These are phyloP conservation scores for Mizuhopecten yessoensis DNA, from an alignment of 1,140 invertebrate species.

Conservation along the genomic window DNA sequence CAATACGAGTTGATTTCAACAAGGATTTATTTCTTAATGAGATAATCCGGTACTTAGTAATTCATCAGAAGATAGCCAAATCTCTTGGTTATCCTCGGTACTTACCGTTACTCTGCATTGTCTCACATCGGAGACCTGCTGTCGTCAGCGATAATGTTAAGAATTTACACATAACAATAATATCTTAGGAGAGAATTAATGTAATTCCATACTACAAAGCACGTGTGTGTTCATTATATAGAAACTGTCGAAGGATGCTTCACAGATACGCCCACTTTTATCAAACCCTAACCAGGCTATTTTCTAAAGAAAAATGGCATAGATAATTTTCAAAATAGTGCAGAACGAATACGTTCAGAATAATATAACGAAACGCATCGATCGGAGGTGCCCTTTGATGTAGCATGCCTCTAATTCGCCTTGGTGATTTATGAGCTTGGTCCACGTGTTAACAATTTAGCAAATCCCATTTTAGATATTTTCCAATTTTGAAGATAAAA, in stretches of 20 bases:
- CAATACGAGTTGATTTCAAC: no score
- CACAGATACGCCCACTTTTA: not conserved
- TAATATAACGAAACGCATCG: not conserved
- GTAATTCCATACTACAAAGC: not conserved
- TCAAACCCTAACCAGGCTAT: not conserved
- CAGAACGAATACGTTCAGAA: not conserved
- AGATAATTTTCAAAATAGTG: not conserved
- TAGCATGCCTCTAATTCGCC: not conserved
- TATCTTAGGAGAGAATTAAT: not conserved
- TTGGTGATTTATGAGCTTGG: not conserved
- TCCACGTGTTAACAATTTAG: slow-evolving; percentile 23
- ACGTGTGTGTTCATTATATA: not conserved
- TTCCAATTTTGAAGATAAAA: not conserved
- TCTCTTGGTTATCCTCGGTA: no score
- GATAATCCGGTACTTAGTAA: no score
- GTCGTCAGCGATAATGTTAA: slow-evolving; percentile 2
- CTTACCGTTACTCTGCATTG: not conserved
- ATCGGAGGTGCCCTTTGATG: not conserved
- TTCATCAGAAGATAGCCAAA: no score
- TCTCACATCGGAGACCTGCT: not conserved
- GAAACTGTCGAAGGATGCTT: not conserved
- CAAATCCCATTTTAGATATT: slow-evolving; percentile 19
- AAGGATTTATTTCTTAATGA: no score
- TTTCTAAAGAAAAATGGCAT: not conserved
- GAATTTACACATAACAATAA: not conserved